A percentile compares a stretch with the other conserved stretches of the same genome.
phyloP scores from a whole-genome alignment of 37 sponge, comb jelly and placozoan species.

The Theonella swinhoei region DNA sequence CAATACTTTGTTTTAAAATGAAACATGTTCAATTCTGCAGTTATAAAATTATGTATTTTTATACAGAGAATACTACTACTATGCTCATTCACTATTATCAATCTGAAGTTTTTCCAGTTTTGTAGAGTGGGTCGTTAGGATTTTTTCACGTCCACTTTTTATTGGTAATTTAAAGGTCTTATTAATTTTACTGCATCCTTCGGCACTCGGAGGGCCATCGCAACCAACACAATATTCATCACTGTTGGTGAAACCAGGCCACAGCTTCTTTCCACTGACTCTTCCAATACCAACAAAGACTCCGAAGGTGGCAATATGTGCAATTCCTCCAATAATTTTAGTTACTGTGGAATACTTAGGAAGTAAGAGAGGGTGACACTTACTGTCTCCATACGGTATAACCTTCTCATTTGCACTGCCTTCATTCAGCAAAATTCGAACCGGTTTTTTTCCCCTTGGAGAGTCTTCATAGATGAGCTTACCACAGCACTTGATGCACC shows the following conservation, averaged over 20 bases:
- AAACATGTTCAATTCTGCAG: no score
- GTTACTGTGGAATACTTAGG: conserved; percentile 11
- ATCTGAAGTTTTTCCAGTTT: not conserved
- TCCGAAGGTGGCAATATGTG: conserved; percentile 23
- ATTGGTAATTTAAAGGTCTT: not conserved
- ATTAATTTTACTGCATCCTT: conserved; percentile 15
- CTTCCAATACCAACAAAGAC: not conserved
- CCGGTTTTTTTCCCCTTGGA: no score
- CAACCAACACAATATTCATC: conserved; percentile 36
- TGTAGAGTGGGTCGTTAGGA: not conserved
- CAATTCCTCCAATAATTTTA: conserved; percentile 19
- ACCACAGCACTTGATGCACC: not conserved
- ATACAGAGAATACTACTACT: no score
- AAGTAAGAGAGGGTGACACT: conserved; percentile 39
- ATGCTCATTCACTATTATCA: no score
- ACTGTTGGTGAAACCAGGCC: conserved; percentile 24
- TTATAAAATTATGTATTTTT: no score
- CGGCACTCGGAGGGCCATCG: not conserved
- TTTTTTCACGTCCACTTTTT: not conserved
- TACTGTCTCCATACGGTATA: conserved; percentile 6
- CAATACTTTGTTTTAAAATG: no score
- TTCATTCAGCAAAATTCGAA: not conserved
- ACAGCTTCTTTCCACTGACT: not conserved
- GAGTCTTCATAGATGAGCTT: not conserved
- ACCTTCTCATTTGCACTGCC: not conserved